Evolutionary conservation across 2,888 invertebrate genomes (phyloP), one percentile per base, ranked within the genome.

Genomic region (Chironomus riparius): DNA sequence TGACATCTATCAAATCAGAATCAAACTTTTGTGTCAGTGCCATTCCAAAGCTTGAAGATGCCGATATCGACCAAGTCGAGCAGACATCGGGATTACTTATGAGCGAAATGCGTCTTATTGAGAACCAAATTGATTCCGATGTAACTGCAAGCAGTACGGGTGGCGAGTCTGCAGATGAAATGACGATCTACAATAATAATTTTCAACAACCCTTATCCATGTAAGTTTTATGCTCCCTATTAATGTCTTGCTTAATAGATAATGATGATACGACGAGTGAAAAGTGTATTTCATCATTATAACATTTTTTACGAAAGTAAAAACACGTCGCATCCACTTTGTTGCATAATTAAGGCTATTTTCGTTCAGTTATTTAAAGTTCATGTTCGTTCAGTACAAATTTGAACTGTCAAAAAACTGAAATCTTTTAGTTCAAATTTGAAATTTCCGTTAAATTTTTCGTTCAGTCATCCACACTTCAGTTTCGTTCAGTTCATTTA

Each of bases 121-220:
- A 93, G 81, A 86, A 87, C 77, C 90, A 90, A 80, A 86, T 94
- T 78, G 97, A 97, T 83, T 95, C 95, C 1, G 97, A 97, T 85
- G 95, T 94, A 48, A 97, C 97, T 0, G 94, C 91, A 15, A 95
- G 95, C 77, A 96, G 95, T 81, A 96, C 96, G 15, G 97, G 95
- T 74, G 95, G 94, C 47, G 97, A 97, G 83, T 95, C 95, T 81
- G 94, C 94, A 83, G 96, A 97, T 86, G 96, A 97, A 83, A 89
- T 91, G 85, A 89, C 92, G 79, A 84, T 86, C 77, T 93, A 92
- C 84, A 92, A 89, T 83, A 93, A 93, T 84, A 87, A 88, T 70
- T 88, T 89, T 80, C 92, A 92, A 81, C 90, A 91, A 80, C 88
- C 88, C 77, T 87, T 93, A 83, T 87, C 92, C 77, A 91, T 94